Percentiles rank a stretch among this genome's conserved stretches.
These are phyloP conservation scores for Podarcis lilfordi DNA, from an alignment of 2,797 vertebrate genomes.

Conservation along the genomic window DNA sequence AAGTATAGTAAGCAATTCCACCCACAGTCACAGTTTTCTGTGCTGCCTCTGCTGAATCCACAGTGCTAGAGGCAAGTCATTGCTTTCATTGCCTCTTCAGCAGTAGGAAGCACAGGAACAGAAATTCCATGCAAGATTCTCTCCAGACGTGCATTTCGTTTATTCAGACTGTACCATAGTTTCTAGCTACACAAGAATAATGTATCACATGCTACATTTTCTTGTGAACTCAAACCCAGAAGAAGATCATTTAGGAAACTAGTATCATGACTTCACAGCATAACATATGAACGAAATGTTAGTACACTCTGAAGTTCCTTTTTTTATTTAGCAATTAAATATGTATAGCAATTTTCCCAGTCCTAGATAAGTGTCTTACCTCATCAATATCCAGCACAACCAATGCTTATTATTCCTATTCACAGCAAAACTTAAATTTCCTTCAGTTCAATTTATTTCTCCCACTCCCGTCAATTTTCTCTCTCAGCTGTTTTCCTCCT, in stretches of 20 bases:
- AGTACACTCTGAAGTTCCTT: too few species aligned
- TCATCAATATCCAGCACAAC: background rate
- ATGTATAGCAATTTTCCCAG: background rate
- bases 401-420: constrained; percentile 20
- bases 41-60: background rate
- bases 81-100: background rate
- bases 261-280: too few species aligned
- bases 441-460: constrained; percentile 5
- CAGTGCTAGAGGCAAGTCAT: background rate
- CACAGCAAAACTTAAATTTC: background rate
- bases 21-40: background rate
- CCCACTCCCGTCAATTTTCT: background rate
- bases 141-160: background rate
- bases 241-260: background rate
- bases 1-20: background rate
- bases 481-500: constrained; percentile 27
- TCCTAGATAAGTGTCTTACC: background rate
- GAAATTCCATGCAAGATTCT: background rate
- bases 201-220: background rate
- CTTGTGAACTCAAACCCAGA: background rate
- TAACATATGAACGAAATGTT: background rate
- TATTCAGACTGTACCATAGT: background rate
- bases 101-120: background rate
- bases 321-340: background rate
- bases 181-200: background rate